Evolutionary conservation across 2,888 invertebrate species (phyloP), one percentile per base, ranked within the genome.

Genomic region (Pocota personata): DNA sequence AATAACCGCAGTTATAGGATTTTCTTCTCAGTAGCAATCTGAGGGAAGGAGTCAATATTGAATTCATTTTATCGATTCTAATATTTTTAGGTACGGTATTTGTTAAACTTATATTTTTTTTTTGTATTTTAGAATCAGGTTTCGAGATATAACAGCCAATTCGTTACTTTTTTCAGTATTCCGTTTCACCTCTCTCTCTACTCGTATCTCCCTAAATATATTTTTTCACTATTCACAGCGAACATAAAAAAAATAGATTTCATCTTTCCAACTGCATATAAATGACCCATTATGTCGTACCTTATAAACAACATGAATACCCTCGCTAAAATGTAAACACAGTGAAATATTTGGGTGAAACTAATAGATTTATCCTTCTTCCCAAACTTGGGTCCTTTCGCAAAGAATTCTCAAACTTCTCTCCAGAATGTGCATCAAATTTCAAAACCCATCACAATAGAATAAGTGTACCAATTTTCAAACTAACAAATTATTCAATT

Each of bases 401-500:
- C 24, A 24, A 55, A 50, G 35, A 40, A 55, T 16, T 40, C 19
- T 16, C 57, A 46, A 57, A 58, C 12, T 40, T 55, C 27, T 55
- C 27, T 19, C 19, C 32, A 16, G 57, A 71, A 71, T 57, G 46
- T 71, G 67, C 52, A 52, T 37, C 37, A 27, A n/a, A 50, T 66
- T 50, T 32, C n/a, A 19, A 40, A 67, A 40, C 1, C 52, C 21
- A 50, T 32, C 64, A 64, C 46, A 46, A 46, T 32, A 21, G 40
- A 37, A 37, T 40, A 37, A 24, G 40, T 69, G 48, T 50, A 16
- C 72, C 48, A 60, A 73, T 62, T 52, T 52, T 30, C 30, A 66
- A 66, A 57, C 37, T 24, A 60, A 67, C 19, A 73, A 73, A 50
- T 62, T 73, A 40, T 62, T 30, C 62, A 64, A 64, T 64, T 73